Base-by-base conservation (phyloP, 2,888 invertebrate genomes). In the Coronaproctus castanopsis region DNA sequence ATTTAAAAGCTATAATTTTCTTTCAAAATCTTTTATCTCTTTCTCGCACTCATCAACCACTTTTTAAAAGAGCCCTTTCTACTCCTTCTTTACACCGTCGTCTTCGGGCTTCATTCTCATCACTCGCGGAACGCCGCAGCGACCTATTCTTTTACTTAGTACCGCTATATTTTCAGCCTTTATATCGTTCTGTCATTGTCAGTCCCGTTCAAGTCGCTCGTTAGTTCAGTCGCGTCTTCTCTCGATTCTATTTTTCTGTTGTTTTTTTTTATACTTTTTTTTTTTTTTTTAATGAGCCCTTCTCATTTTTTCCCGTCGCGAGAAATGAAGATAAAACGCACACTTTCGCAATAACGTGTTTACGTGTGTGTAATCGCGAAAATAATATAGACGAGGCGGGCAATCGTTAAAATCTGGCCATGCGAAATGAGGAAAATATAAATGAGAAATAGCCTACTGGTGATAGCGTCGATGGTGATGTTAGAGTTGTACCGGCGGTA, bases 21-120 rank as follows among this genome's bases (percentile, higher is more conserved):
- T 77, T 77, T 76, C 55, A 52, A 55, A 55, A 77, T 77, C 77
- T 76, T 74, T 62, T 73, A 69, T 73, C 70, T 71, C 71, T 70
- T 69, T 73, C 63, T 73, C 70, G 70, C 67, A 68, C 71, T 69
- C 68, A 67, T 66, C 70, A 63, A 65, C 66, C 64, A 58, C 62
- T 50, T 61, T 62, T 56, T 59, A 52, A 50, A 58, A 58, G 58
- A 54, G 58, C 50, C 49, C 57, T 57, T 50, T 57, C 54, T 64
- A 60, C 64, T 58, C 68, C 65, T 62, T 63, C 55, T 61, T 49
- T 19, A 18, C 36, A 8, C 36, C 10, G 24, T 22, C 2, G 20
- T 57, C 23, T 24, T 49, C 57, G 57, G 50, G 49, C 57, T 22
- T 21, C 20, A 51, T 49, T 23, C 57, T 54, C 57, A 53, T 58